Percentiles rank a stretch among this genome's conserved stretches.
Evolutionary conservation across 2,797 vertebrate species (phyloP).

Genomic region (Leptoclinus maculatus): DNA sequence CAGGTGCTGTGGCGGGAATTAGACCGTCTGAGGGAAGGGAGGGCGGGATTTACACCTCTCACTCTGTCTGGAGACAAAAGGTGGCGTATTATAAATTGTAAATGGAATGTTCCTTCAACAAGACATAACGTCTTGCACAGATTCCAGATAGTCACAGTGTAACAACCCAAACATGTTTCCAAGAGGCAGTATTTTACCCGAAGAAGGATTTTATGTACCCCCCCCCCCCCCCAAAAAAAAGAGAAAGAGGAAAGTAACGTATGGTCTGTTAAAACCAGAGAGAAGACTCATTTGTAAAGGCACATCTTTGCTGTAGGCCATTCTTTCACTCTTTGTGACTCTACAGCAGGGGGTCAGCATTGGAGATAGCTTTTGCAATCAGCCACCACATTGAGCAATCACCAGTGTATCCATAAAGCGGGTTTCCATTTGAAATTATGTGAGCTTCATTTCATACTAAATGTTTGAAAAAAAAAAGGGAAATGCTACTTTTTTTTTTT

Average conservation of each 20-base stretch:
- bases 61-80: slow-evolving; percentile 33
- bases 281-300: slow-evolving; percentile 63
- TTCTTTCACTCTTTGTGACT: slow-evolving; percentile 65
- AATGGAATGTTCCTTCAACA: slow-evolving; percentile 21
- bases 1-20: slow-evolving; percentile 45
- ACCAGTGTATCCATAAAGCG: slow-evolving; percentile 53
- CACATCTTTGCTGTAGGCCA: slow-evolving; percentile 55
- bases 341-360: slow-evolving; percentile 57
- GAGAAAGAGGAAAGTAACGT: slow-evolving; percentile 8
- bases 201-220: slow-evolving; percentile 38
- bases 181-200: slow-evolving; percentile 11
- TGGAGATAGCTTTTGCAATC: slow-evolving; percentile 71
- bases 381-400: slow-evolving; percentile 73
- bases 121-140: slow-evolving; percentile 13
- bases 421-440: slow-evolving; percentile 63
- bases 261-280: slow-evolving; percentile 18
- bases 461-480: slow-evolving; percentile 8
- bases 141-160: slow-evolving; percentile 4
- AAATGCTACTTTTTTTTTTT: slow-evolving; percentile 6
- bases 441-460: slow-evolving; percentile 55
- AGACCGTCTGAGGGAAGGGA: slow-evolving; percentile 27
- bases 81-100: slow-evolving; percentile 18
- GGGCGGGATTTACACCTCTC: slow-evolving; percentile 40
- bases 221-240: neutral
- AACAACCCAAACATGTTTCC: neutral